Base-by-base conservation (phyloP, 2,888 invertebrate species). In the Linnaemya vulpina region DNA sequence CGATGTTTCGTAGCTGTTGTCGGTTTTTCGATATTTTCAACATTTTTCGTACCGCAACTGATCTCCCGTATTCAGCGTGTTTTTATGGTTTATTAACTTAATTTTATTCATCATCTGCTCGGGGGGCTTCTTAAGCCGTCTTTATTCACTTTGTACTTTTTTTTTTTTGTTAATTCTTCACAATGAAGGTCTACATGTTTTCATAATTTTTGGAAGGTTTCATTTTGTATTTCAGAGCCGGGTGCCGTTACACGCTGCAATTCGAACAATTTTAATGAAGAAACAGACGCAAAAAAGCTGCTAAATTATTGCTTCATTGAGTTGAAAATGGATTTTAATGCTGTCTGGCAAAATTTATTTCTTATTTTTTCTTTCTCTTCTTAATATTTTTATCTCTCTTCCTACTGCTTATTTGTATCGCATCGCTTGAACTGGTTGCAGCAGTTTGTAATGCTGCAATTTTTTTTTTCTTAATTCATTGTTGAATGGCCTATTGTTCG, bases 221-320 rank as follows among this genome's bases (percentile, higher is more conserved):
- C 55, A 17, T 43, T 55, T 71, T 55, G 11, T 30, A 13, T 13
- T 43, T 13, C 11, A 51, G 49, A 38, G 49, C 49, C 70, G 63
- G 62, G 35, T 70, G 25, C 67, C 74, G 67, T 74, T 74, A 67
- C 70, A 63, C 11, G 35, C 62, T 11, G n/a, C 62, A 71, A 67
- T 49, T 58, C 1, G 15, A 76, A 67, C 30, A 76, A 5, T 17
- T 43, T 46, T 38, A 30, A 62, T 40, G 15, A 22, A 58, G 3
- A 40, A 62, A 68, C 20, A 25, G 17, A 62, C 2, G 13, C 38
- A 9, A 65, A 49, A 53, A 51, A 78, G 70, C 53, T 79, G 74
- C 62, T 78, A 78, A 85, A 75, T 85, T 85, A 85, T 85, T 85
- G 84, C 81, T 81, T 81, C 77, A 84, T 78, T 81, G 82, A 79